Evolutionary conservation across 2,888 invertebrate genomes (phyloP).

Genomic region (Synanthedon myopaeformis): DNA sequence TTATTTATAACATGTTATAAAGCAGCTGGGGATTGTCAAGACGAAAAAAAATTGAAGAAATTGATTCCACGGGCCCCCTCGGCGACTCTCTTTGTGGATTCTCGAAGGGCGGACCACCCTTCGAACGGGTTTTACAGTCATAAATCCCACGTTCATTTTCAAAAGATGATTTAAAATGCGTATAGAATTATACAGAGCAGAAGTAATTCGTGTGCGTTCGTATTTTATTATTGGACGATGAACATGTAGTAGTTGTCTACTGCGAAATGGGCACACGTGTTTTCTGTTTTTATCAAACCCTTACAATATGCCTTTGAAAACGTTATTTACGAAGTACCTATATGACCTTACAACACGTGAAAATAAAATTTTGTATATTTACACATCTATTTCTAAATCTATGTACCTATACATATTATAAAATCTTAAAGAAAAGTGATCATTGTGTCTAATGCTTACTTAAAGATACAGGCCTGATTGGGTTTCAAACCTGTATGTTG

Average conservation of each 20-base stretch:
- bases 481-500: no score
- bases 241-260: conserved; percentile 30
- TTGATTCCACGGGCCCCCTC: conserved; percentile 43
- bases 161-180: conserved; percentile 68
- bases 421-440: no score
- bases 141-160: conserved; percentile 67
- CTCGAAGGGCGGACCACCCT: conserved; percentile 49
- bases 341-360: no score
- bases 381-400: no score
- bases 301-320: not conserved
- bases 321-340: no score
- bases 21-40: conserved; percentile 68
- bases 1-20: conserved; percentile 66
- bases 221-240: conserved; percentile 30
- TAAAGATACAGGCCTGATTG: no score
- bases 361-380: no score
- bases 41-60: conserved; percentile 61
- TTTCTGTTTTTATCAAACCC: not conserved
- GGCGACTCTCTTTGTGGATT: conserved; percentile 24
- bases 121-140: conserved; percentile 62
- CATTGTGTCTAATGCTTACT: no score
- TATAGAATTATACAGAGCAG: conserved; percentile 68
- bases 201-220: conserved; percentile 51
- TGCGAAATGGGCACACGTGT: conserved; percentile 21
- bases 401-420: no score